phyloP scores from a whole-genome alignment of 2,113 vertebrate species.

The Notechis scutatus region DNA sequence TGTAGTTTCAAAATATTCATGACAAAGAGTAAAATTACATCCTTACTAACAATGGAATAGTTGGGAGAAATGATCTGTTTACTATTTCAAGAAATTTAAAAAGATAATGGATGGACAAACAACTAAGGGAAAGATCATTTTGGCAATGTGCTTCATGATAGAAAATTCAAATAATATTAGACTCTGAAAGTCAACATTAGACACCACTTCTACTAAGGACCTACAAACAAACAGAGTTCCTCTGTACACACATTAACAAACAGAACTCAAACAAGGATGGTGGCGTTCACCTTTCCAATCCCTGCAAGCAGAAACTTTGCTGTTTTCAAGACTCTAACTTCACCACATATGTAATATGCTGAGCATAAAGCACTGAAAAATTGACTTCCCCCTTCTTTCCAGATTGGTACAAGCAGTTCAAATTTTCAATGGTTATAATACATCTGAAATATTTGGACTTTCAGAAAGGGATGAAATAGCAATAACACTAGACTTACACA shows the following conservation, averaged over 20 bases:
- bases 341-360: neutral
- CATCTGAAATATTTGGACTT: neutral
- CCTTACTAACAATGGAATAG: slow-evolving; percentile 47
- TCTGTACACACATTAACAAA: slow-evolving; percentile 88
- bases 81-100: slow-evolving; percentile 55
- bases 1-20: slow-evolving; percentile 28
- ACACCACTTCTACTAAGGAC: slow-evolving; percentile 88
- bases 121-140: slow-evolving; percentile 71
- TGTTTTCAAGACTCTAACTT: neutral
- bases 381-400: neutral
- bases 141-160: slow-evolving; percentile 75
- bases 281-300: slow-evolving; percentile 73
- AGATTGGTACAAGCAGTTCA: neutral
- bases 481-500: neutral
- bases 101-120: slow-evolving; percentile 79
- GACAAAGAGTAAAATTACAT: slow-evolving; percentile 15
- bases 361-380: neutral
- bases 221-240: slow-evolving; percentile 92
- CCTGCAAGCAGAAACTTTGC: neutral
- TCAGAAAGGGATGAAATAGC: neutral
- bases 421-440: neutral
- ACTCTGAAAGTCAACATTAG: slow-evolving; percentile 88
- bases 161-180: slow-evolving; percentile 98
- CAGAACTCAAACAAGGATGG: slow-evolving; percentile 70
- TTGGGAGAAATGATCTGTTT: slow-evolving; percentile 46